Evolutionary conservation across 2,113 vertebrate species (phyloP).

Genomic region (Cyprinus carpio): DNA sequence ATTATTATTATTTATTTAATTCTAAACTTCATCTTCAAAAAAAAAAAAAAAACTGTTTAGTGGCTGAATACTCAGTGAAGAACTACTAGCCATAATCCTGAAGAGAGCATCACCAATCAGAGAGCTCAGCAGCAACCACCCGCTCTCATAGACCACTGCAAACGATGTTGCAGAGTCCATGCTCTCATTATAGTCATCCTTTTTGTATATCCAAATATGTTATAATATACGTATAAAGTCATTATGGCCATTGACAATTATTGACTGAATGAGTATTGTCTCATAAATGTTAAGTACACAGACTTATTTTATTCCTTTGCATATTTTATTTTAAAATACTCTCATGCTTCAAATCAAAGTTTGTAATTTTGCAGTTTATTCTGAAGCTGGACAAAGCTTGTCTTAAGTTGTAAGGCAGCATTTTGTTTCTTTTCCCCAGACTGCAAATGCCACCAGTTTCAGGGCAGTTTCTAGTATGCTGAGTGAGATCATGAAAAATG

Average conservation of each 20-base stretch:
- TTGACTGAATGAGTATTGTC: neutral
- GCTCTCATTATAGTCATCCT: neutral
- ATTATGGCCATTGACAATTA: neutral
- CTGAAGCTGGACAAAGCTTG: neutral
- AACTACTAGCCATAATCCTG: too few relatives aligned
- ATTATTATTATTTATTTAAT: too few relatives aligned
- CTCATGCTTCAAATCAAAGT: neutral
- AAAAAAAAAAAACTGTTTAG: too few relatives aligned
- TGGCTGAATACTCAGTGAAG: too few relatives aligned
- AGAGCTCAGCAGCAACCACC: neutral
- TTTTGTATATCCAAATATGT: too few relatives aligned
- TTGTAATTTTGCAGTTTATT: neutral
- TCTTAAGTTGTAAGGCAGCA: conserved; percentile 55
- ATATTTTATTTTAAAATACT: neutral
- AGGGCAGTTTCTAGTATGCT: conserved; percentile 49
- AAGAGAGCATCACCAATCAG: neutral
- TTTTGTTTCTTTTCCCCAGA: conserved; percentile 52
- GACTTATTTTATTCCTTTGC: neutral
- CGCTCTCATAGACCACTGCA: neutral
- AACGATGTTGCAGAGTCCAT: neutral
- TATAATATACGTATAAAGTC: neutral
- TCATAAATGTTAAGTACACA: neutral
- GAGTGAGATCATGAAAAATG: conserved; percentile 61
- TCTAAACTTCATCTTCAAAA: too few relatives aligned
- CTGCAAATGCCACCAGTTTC: conserved; percentile 55